Base-by-base conservation (phyloP, 2,797 vertebrate species). In the Eulemur coronatus region DNA sequence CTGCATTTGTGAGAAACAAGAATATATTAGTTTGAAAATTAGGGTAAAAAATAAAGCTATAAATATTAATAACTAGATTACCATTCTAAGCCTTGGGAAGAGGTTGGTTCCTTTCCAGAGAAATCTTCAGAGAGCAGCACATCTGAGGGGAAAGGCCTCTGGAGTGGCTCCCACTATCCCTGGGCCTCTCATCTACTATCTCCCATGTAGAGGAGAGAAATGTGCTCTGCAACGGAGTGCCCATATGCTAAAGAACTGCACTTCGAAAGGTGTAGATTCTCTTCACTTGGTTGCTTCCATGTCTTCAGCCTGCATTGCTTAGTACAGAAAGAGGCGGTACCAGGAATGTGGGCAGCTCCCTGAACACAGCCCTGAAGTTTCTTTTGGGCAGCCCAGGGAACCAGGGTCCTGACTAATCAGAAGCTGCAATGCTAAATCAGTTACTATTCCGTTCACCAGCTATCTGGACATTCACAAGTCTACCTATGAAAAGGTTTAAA, bases 1-100 rank as follows among this genome's bases (percentile, higher is more conserved):
- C 85, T 94, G 33, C 18, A 28, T 70, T 93, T 85, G 41, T 88
- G 63, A 94, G 50, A 89, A 92, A 81, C 55, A 84, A 80, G 73
- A 96, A 96, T 87, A 46, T 50, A 75, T 88, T 80, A 17, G 10
- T 92, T 92, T 96, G 30, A 96, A 97, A 97, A 94, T 84, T 18
- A 94, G 55, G 61, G 43, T 35, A 24, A 28, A 91, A 80, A 92
- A 73, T 79, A 84, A 65, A 70, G 35, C 18, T 91, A 86, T 67
- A 76, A 84, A 84, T 91, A 86, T 67, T 72, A 84, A 84, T 30
- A 92, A 85, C 87, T 65, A 82, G 78, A 90, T 86, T 78, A 73
- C 50, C 55, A 88, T 38, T 70, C 79, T 38, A 93, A 85, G 41
- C 12, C 70, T 46, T 84, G 70, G 57, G 35, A 89, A 95, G 22